These are phyloP conservation scores for Dryobota labecula DNA, from an alignment of 2,888 invertebrate species.

Conservation along the genomic window DNA sequence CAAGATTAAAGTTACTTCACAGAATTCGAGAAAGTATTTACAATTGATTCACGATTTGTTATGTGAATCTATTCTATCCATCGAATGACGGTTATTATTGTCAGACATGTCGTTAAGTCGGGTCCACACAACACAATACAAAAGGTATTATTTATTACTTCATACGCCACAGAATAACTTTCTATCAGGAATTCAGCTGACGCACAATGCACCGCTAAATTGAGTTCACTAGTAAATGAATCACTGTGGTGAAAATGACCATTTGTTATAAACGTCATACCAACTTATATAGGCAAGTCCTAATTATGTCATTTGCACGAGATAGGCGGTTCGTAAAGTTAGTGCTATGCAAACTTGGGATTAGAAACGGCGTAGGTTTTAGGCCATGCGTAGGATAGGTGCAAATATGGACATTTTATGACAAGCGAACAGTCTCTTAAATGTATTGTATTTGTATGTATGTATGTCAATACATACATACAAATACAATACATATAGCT, in stretches of 20 bases:
- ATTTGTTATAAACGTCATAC: conserved; percentile 23
- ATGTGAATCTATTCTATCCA: conserved; percentile 17
- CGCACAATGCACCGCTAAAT: conserved; percentile 16
- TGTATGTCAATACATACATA: no score
- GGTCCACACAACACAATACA: conserved; percentile 9
- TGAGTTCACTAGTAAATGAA: conserved; percentile 32
- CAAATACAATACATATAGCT: no score
- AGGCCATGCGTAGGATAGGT: conserved; percentile 20
- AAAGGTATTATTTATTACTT: conserved; percentile 2
- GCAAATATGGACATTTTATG: background rate
- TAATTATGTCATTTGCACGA: conserved; percentile 38
- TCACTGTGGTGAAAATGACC: conserved; percentile 21
- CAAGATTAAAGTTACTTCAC: conserved; percentile 2
- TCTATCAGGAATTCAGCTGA: conserved; percentile 17
- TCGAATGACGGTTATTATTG: conserved; percentile 13
- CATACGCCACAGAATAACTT: conserved; percentile 11
- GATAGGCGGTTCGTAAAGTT: background rate
- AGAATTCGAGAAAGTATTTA: conserved; percentile 24
- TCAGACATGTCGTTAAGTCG: background rate
- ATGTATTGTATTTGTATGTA: no score
- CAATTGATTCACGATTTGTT: conserved; percentile 8
- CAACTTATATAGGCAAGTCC: background rate
- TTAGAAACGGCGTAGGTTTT: conserved; percentile 4
- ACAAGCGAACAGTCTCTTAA: background rate
- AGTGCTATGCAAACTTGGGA: background rate